phyloP scores from a whole-genome alignment of 2,797 vertebrate genomes.

The Etheostoma nigrum region DNA sequence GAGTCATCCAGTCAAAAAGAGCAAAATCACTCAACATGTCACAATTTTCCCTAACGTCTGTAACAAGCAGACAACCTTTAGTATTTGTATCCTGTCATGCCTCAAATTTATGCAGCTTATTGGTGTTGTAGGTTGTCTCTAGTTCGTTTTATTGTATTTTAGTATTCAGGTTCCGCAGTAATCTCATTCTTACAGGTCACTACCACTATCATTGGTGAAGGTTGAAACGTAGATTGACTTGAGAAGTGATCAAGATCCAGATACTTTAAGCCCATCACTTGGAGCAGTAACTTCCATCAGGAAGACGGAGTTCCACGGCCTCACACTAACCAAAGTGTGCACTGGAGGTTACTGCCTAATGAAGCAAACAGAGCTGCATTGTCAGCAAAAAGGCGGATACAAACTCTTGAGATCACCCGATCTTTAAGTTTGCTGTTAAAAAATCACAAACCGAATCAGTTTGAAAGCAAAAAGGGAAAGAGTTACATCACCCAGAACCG shows the following conservation, averaged over 20 bases:
- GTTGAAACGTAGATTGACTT: not conserved
- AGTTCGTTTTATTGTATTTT: not conserved
- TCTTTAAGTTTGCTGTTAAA: not conserved
- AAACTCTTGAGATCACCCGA: not conserved
- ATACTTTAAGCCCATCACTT: not conserved
- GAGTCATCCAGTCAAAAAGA: not conserved
- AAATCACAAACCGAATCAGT: not conserved
- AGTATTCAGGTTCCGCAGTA: no score
- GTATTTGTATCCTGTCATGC: not conserved
- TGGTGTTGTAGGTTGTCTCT: not conserved
- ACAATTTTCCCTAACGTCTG: not conserved
- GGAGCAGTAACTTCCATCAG: not conserved
- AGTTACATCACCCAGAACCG: not conserved
- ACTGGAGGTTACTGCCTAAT: not conserved
- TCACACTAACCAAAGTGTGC: not conserved
- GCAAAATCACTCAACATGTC: not conserved
- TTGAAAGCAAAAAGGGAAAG: not conserved
- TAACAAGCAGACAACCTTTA: not conserved
- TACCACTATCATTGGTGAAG: not conserved
- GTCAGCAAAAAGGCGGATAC: conserved; percentile 10
- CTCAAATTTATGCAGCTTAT: not conserved
- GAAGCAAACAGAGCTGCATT: conserved; percentile 7
- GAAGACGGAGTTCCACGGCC: no score
- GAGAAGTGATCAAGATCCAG: not conserved
- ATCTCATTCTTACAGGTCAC: not conserved